Conservation (phyloP, 2,113 vertebrate genomes). For the Pteronura brasiliensis region DNA sequence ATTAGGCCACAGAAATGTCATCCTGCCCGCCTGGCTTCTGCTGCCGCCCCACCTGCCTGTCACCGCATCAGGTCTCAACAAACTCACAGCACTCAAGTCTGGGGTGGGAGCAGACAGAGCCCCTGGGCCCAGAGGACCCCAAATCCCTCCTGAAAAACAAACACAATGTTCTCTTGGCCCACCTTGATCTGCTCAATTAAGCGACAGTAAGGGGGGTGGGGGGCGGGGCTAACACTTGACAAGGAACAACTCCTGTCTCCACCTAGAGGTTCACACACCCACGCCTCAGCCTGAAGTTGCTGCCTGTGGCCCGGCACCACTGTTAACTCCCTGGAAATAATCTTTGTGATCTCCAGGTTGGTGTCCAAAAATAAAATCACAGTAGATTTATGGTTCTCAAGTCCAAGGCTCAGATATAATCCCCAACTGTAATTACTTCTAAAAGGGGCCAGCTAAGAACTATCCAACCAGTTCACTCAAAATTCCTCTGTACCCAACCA, state of each 20-base stretch:
- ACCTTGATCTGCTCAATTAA: not conserved
- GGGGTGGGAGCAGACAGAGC: not conserved
- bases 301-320: not conserved
- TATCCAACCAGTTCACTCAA: not conserved
- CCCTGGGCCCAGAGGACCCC: not conserved
- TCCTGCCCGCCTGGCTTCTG: not conserved
- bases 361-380: not conserved
- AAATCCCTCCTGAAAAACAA: not conserved
- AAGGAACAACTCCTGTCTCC: not conserved
- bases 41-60: not conserved
- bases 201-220: rapidly evolving
- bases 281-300: rapidly evolving
- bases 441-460: not conserved
- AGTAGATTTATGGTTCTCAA: not conserved
- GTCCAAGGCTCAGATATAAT: not conserved
- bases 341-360: not conserved
- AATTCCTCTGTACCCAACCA: not conserved
- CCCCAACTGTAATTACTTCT: not conserved
- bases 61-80: rapidly evolving
- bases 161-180: not conserved
- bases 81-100: not conserved
- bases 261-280: rapidly evolving
- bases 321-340: not conserved
- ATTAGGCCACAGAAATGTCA: conserved; percentile 37
- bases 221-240: not conserved